phyloP scores from a whole-genome alignment of 1,140 invertebrate genomes.

The Apis cerana region DNA sequence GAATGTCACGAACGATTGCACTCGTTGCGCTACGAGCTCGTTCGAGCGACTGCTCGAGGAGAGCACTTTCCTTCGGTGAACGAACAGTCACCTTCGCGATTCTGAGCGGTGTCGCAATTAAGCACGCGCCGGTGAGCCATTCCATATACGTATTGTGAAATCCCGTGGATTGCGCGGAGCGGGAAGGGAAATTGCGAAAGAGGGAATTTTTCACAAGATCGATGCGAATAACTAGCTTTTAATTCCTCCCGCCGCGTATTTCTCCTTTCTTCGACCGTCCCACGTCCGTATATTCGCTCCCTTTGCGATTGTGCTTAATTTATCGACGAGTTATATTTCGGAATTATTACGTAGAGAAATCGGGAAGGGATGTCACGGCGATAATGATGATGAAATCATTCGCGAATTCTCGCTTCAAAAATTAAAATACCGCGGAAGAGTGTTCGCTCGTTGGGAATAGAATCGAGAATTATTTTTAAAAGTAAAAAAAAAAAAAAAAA shows the following conservation, averaged over 20 bases:
- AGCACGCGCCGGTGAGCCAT: slow-evolving; percentile 53
- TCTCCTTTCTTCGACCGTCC: too few relatives aligned
- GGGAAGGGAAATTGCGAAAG: not conserved
- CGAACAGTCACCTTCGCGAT: slow-evolving; percentile 36
- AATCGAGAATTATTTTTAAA: too few relatives aligned
- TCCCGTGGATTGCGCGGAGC: too few relatives aligned
- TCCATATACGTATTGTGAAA: slow-evolving; percentile 23
- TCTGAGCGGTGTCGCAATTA: slow-evolving; percentile 58
- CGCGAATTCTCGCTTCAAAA: too few relatives aligned
- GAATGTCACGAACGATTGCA: slow-evolving; percentile 65
- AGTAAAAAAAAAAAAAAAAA: too few relatives aligned
- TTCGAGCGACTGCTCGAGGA: not conserved
- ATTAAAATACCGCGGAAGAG: too few relatives aligned
- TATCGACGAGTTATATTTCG: too few relatives aligned
- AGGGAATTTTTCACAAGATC: not conserved
- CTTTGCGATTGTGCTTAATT: too few relatives aligned
- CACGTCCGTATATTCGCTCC: not conserved
- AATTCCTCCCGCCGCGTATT: not conserved
- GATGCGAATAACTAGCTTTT: not conserved
- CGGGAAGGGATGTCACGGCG: too few relatives aligned
- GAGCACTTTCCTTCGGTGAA: not conserved
- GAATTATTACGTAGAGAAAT: too few relatives aligned
- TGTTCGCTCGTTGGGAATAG: too few relatives aligned
- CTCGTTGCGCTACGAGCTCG: slow-evolving; percentile 31
- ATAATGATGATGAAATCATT: too few relatives aligned